Base-by-base conservation (phyloP, 2,888 invertebrate genomes). In the Plebejus argus region DNA sequence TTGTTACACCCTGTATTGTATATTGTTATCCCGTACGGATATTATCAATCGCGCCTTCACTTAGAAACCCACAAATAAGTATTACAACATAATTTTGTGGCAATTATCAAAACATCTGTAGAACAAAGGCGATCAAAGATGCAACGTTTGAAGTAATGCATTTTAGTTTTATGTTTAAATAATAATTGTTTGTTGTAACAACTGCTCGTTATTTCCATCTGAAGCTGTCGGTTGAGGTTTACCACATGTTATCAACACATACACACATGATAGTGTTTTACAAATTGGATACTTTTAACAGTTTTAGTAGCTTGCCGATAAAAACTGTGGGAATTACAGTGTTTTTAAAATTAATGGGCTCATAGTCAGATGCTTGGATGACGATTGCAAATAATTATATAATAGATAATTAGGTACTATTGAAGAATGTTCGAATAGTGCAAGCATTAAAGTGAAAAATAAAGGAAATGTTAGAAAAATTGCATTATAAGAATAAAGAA, bases 181-280 rank as follows among this genome's bases (percentile, higher is more conserved):
- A 66, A 8, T 61, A 61, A 71, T 71, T 71, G 71, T 71, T 71
- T 71, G 39, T 71, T 10, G 12, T 71, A 39, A 71, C 71, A 39
- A 71, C 3, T 39, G 71, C n/a, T 70, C 1, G 70, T 70, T 70
- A 35, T 39, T 20, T 70, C n/a, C 7, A 66, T 12, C 61, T 10
- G 23, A 28, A 23, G 61, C 35, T 39, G 20, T 71, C n/a, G 20
- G 35, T 71, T 71, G 71, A 71, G 35, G 20, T 39, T 71, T 71
- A 71, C 71, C 71, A 71, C 39, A 71, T 71, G 71, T n/a, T 71
- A 35, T 10, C 35, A 39, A 39, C 71, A 61, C 23, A 61, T 10
- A 10, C 10, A 23, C 33, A 33, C 66, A 15, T 66, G 66, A 66
- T 66, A 33, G 28, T 15, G 66, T 15, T 66, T 15, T 28, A 66